Percentiles rank a stretch among this genome's conserved stretches.
Conservation (phyloP, 2,888 invertebrate genomes). For the Archips xylosteana region DNA sequence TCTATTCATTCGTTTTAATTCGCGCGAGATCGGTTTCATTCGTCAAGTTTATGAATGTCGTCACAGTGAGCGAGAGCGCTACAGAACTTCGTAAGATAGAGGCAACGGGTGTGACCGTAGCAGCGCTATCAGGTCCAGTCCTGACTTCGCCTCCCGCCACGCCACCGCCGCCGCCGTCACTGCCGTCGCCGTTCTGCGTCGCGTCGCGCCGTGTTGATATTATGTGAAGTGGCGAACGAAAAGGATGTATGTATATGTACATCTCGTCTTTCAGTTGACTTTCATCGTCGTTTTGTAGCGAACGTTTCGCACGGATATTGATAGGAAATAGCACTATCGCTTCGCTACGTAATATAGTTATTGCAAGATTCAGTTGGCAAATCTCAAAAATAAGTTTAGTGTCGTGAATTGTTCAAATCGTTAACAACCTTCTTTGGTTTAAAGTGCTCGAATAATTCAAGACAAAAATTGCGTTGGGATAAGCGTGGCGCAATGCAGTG, state of each 20-base stretch:
- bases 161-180: constrained; percentile 49
- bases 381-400: constrained; percentile 48
- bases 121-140: constrained; percentile 63
- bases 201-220: constrained; percentile 71
- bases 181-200: constrained; percentile 56
- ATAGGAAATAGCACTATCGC: constrained; percentile 82
- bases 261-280: constrained; percentile 86
- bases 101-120: constrained; percentile 72
- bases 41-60: constrained; percentile 67
- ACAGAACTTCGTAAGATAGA: constrained; percentile 61
- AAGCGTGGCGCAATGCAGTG: constrained; percentile 84
- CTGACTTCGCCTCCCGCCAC: constrained; percentile 50
- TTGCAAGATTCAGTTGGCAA: constrained; percentile 63
- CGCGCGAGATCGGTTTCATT: constrained; percentile 67
- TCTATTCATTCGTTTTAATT: constrained; percentile 57
- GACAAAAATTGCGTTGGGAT: constrained; percentile 74
- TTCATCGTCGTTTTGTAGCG: constrained; percentile 84
- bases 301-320: constrained; percentile 83
- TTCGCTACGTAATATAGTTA: constrained; percentile 82
- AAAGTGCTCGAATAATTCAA: constrained; percentile 45
- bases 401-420: constrained; percentile 18
- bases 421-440: constrained; percentile 31
- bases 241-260: constrained; percentile 84
- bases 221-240: constrained; percentile 80
- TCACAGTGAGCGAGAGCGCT: constrained; percentile 74